Evolutionary conservation across 2,113 vertebrate genomes (phyloP).

Genomic region (Urocitellus parryii): DNA sequence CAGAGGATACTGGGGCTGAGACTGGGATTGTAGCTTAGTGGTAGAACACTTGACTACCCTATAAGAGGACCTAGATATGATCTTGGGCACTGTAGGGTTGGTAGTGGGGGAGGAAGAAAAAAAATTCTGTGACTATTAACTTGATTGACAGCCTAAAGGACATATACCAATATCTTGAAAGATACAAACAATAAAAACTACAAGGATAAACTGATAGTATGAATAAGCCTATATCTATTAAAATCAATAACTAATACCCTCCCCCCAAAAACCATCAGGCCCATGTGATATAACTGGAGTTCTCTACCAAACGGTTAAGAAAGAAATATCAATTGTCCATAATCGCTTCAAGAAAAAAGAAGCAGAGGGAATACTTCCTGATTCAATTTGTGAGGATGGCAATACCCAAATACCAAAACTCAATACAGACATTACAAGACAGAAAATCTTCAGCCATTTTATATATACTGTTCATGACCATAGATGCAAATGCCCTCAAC

Average conservation of each 20-base stretch:
- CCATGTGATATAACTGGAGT: not conserved
- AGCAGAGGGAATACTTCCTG: not conserved
- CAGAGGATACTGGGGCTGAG: no score
- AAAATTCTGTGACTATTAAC: not conserved
- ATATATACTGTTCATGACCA: not conserved
- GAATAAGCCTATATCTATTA: not conserved
- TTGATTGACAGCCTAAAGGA: not conserved
- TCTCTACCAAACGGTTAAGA: not conserved
- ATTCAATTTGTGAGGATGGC: not conserved
- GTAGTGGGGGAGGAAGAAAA: not conserved
- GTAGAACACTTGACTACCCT: no score
- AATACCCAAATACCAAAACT: not conserved
- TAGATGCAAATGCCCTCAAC: not conserved
- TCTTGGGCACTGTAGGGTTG: not conserved
- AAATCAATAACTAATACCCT: not conserved
- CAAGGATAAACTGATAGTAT: not conserved
- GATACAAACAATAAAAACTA: not conserved
- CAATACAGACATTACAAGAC: not conserved
- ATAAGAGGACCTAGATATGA: not conserved
- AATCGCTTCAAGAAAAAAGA: not conserved
- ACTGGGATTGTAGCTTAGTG: no score
- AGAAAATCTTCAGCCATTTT: not conserved
- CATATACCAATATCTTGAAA: not conserved
- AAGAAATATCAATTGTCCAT: not conserved
- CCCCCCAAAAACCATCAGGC: not conserved